Evolutionary conservation across 92 coral and sea anemone genomes (phyloP).

Genomic region (Plumapathes pennacea): DNA sequence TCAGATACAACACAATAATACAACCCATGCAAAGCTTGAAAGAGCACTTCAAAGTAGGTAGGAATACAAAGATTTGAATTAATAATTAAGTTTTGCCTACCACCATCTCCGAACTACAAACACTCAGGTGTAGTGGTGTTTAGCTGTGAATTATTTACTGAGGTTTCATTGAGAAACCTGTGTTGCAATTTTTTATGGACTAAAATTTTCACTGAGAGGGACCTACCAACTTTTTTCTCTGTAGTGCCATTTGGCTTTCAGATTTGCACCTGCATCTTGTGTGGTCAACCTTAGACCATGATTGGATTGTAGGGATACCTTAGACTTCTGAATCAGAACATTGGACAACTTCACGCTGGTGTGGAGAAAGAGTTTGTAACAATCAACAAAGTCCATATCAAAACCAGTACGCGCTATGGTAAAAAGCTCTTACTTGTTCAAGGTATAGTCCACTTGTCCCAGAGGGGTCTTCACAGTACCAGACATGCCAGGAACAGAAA

Average conservation of each 20-base stretch:
- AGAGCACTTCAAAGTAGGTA: too few species aligned
- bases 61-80: too few species aligned
- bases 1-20: too few species aligned
- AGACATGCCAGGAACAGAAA: constrained; percentile 51
- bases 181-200: too few species aligned
- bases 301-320: constrained; percentile 34
- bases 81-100: too few species aligned
- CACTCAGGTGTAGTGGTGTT: too few species aligned
- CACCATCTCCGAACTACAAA: too few species aligned
- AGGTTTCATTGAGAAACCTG: too few species aligned
- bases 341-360: constrained; percentile 61
- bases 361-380: background rate
- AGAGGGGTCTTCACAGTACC: constrained; percentile 68
- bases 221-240: constrained; percentile 68
- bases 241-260: constrained; percentile 75
- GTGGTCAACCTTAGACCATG: constrained; percentile 58
- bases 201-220: background rate
- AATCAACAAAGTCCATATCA: background rate
- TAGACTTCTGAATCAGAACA: constrained; percentile 64
- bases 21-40: too few species aligned
- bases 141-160: too few species aligned
- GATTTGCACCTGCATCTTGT: constrained; percentile 52
- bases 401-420: background rate
- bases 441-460: constrained; percentile 65
- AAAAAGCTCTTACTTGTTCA: constrained; percentile 40